Conservation (phyloP, 2,888 invertebrate species). For the Argyra leucocephala region DNA sequence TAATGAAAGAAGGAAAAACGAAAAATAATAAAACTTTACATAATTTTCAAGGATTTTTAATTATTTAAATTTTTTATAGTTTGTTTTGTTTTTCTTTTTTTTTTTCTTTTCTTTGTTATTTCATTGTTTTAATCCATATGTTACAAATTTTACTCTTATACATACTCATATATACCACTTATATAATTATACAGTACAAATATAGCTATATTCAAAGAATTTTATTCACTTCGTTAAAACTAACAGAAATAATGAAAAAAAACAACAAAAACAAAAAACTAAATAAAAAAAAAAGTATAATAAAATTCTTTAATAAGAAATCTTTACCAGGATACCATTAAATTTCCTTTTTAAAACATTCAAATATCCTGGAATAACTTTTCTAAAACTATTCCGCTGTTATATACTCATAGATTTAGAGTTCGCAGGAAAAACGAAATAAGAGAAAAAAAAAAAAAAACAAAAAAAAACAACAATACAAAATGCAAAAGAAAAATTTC, state of each 20-base stretch:
- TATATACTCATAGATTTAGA: not conserved
- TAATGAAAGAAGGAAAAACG: no score
- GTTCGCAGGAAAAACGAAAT: no score
- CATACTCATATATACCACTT: no score
- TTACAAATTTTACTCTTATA: no score
- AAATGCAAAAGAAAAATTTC: not conserved
- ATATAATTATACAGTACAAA: no score
- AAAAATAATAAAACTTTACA: no score
- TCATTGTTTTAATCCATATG: not conserved
- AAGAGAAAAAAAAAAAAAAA: no score
- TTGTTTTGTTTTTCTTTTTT: not conserved
- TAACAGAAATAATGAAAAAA: no score
- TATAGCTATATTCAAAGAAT: no score
- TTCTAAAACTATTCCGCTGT: not conserved
- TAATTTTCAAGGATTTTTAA: no score
- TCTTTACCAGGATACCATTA: not conserved
- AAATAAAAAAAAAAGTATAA: not conserved
- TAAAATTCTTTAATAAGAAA: not conserved
- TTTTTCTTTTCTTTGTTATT: not conserved
- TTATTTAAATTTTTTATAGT: no score
- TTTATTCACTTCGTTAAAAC: no score
- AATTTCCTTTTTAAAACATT: not conserved
- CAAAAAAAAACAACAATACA: not conserved
- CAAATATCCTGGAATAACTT: slow-evolving; percentile 1
- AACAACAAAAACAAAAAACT: not conserved